Evolutionary conservation across 2,797 vertebrate genomes (phyloP).

Genomic region (Rhincodon typus): DNA sequence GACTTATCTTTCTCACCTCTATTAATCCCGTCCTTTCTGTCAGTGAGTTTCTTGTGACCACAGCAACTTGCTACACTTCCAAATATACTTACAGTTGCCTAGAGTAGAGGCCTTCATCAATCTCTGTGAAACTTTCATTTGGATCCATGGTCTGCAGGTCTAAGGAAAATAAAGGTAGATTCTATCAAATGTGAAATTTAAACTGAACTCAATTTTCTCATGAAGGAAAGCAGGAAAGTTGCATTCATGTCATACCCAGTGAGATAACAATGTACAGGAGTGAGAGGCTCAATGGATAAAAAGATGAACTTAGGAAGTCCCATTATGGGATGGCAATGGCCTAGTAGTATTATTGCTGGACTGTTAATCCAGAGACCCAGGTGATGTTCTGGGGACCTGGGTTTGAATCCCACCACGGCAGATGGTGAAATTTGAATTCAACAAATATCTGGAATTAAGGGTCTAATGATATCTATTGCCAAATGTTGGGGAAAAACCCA

Average conservation of each 20-base stretch:
- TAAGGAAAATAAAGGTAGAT: background rate
- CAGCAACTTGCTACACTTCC: background rate
- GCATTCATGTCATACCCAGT: background rate
- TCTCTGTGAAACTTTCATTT: conserved; percentile 38
- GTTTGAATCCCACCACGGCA: too few species aligned
- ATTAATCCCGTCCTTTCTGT: background rate
- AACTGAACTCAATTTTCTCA: background rate
- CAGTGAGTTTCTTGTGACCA: background rate
- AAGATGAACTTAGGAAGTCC: background rate
- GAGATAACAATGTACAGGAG: background rate
- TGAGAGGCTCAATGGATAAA: background rate
- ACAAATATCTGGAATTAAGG: too few species aligned
- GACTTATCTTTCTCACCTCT: background rate
- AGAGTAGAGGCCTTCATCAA: conserved; percentile 69
- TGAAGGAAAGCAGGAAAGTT: background rate
- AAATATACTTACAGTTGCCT: conserved; percentile 71
- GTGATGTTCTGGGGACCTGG: too few species aligned
- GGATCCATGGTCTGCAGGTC: conserved; percentile 40
- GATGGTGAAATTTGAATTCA: too few species aligned
- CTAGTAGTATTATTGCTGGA: too few species aligned
- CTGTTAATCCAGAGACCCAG: too few species aligned
- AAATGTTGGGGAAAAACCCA: too few species aligned
- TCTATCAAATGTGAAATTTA: background rate
- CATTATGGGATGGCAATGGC: background rate
- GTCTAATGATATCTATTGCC: too few species aligned